Evolutionary conservation across 2,797 vertebrate species (phyloP).

Genomic region (Danio jaintianensis): DNA sequence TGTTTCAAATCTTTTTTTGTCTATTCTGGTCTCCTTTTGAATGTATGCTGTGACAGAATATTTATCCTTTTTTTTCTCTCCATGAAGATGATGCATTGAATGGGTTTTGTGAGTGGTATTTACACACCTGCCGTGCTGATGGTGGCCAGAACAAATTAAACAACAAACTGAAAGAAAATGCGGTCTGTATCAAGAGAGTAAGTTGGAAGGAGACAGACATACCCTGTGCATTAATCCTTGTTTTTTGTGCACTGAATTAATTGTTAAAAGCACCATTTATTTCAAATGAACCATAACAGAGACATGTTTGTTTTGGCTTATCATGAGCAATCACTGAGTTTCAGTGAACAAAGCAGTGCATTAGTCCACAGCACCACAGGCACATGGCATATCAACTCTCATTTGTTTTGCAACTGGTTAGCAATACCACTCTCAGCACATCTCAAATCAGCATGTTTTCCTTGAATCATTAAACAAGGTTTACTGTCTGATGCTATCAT

Average conservation of each 20-base stretch:
- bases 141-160: conserved; percentile 67
- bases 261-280: conserved; percentile 13
- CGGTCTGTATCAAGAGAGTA: not conserved
- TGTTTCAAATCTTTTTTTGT: conserved; percentile 1
- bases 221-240: not conserved
- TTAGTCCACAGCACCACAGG: conserved; percentile 33
- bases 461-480: conserved; percentile 10
- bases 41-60: not conserved
- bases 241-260: conserved; percentile 37
- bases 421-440: conserved; percentile 4
- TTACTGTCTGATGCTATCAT: conserved; percentile 34
- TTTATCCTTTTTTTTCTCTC: conserved; percentile 59
- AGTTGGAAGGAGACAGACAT: not conserved
- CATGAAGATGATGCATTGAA: conserved; percentile 65
- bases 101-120: conserved; percentile 72
- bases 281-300: conserved; percentile 14
- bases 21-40: not conserved
- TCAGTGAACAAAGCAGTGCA: conserved; percentile 41
- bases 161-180: conserved; percentile 59
- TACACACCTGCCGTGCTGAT: conserved; percentile 79
- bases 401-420: conserved; percentile 43
- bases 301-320: conserved; percentile 31
- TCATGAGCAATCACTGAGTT: conserved; percentile 32
- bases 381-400: conserved; percentile 1
- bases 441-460: conserved; percentile 46